A percentile compares a stretch with the other conserved stretches of the same genome.
These are phyloP conservation scores for Zelostemma sp. DNA, from an alignment of 1,140 invertebrate species.

Conservation along the genomic window DNA sequence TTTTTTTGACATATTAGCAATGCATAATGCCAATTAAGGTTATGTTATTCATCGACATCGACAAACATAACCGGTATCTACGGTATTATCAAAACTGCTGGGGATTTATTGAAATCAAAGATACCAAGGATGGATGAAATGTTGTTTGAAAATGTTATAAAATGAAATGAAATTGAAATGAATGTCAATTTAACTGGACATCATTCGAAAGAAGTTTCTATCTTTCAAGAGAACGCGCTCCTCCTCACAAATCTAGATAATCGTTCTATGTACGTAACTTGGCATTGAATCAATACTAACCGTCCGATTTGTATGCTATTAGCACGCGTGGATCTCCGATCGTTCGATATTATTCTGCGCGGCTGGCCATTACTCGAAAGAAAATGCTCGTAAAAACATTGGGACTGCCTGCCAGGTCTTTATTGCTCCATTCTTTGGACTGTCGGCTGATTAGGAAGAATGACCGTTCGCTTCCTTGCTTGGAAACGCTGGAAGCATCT, in stretches of 20 bases:
- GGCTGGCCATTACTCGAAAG: constrained; percentile 57
- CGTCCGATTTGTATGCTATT: constrained; percentile 63
- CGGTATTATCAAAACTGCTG: too few species aligned
- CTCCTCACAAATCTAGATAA: constrained; percentile 47
- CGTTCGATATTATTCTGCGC: constrained; percentile 58
- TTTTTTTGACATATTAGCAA: too few species aligned
- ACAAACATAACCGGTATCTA: too few species aligned
- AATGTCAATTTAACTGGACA: constrained; percentile 43
- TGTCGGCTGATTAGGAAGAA: constrained; percentile 45
- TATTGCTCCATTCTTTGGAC: constrained; percentile 57
- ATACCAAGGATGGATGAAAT: too few species aligned
- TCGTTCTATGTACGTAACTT: constrained; percentile 47
- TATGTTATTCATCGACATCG: too few species aligned
- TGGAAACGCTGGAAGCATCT: not conserved
- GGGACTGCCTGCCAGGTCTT: constrained; percentile 42
- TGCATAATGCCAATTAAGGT: too few species aligned
- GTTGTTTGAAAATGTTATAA: too few species aligned
- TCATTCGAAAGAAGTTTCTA: constrained; percentile 30
- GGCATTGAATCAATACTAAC: constrained; percentile 53
- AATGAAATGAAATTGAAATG: constrained; percentile 22
- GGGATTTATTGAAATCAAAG: too few species aligned
- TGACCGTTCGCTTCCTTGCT: constrained; percentile 12
- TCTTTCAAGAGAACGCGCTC: constrained; percentile 21
- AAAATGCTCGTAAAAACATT: constrained; percentile 61
- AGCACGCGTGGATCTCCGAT: constrained; percentile 59